Evolutionary conservation across 1,140 invertebrate genomes (phyloP).

Genomic region (Tetranychus urticae): DNA sequence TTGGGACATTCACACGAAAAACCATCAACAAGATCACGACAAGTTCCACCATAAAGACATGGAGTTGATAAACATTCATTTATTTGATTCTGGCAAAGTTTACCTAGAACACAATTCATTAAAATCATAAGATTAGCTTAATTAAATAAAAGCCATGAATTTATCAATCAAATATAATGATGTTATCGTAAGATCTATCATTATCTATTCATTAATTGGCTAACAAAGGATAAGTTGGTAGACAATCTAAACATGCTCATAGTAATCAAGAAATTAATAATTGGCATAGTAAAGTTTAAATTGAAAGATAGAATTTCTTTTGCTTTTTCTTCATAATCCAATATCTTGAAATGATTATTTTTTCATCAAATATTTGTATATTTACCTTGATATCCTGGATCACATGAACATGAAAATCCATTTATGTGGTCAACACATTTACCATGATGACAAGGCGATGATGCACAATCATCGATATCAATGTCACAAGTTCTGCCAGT

Average conservation of each 20-base stretch:
- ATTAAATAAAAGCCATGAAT: too few species aligned
- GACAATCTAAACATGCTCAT: neutral
- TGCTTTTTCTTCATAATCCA: too few species aligned
- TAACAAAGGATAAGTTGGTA: neutral
- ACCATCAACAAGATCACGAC: slow-evolving; percentile 19
- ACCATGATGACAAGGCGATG: slow-evolving; percentile 39
- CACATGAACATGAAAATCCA: slow-evolving; percentile 32
- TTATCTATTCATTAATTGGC: too few species aligned
- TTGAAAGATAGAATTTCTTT: too few species aligned
- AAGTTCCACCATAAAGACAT: slow-evolving; percentile 27
- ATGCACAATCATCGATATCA: slow-evolving; percentile 40
- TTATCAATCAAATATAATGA: too few species aligned
- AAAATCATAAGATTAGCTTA: too few species aligned
- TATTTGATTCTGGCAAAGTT: slow-evolving; percentile 64
- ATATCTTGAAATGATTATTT: too few species aligned
- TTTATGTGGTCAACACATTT: slow-evolving; percentile 30
- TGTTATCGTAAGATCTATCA: too few species aligned
- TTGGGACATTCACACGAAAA: slow-evolving; percentile 47
- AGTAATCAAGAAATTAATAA: neutral
- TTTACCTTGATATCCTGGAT: slow-evolving; percentile 37
- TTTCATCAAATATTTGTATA: too few species aligned
- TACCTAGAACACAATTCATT: slow-evolving; percentile 24
- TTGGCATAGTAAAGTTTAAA: slow-evolving; percentile 11
- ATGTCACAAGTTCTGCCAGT: slow-evolving; percentile 71
- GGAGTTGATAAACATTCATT: slow-evolving; percentile 42